phyloP scores from a whole-genome alignment of 2,888 invertebrate genomes.

The Microctonus brassicae region DNA sequence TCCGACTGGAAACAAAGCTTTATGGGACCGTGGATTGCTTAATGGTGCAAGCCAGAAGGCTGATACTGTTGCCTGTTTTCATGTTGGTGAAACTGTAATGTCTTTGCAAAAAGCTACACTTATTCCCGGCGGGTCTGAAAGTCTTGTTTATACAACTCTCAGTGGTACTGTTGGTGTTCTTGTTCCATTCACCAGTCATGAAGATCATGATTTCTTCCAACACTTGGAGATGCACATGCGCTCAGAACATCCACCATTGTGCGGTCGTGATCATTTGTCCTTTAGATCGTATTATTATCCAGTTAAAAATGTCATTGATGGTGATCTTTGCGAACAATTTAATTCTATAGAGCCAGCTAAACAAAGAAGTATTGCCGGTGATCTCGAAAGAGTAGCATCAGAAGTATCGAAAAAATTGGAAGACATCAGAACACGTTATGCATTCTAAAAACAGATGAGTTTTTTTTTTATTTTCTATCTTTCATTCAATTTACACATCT shows the following conservation, averaged over 20 bases:
- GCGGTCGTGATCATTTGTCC: slow-evolving; percentile 97
- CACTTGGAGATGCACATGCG: slow-evolving; percentile 99
- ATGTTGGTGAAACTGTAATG: slow-evolving; percentile 95
- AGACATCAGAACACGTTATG: slow-evolving; percentile 98
- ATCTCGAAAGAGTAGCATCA: slow-evolving; percentile 94
- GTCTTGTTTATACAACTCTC: slow-evolving; percentile 94
- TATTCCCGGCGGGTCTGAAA: slow-evolving; percentile 97
- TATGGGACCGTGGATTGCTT: slow-evolving; percentile 93
- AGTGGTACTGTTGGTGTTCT: slow-evolving; percentile 95
- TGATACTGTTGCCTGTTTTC: slow-evolving; percentile 92
- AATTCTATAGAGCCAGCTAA: slow-evolving; percentile 94
- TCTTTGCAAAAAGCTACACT: slow-evolving; percentile 96
- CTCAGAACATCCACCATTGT: slow-evolving; percentile 94
- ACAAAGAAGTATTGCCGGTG: slow-evolving; percentile 94
- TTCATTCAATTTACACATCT: not conserved
- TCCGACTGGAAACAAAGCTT: slow-evolving; percentile 97
- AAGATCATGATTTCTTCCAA: slow-evolving; percentile 99
- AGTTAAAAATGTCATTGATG: slow-evolving; percentile 98
- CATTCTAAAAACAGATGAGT: slow-evolving; percentile 80
- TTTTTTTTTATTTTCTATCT: not conserved
- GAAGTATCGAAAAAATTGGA: slow-evolving; percentile 99
- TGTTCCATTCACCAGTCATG: slow-evolving; percentile 94
- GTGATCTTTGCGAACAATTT: slow-evolving; percentile 99
- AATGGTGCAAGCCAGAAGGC: slow-evolving; percentile 99
- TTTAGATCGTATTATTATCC: slow-evolving; percentile 98